phyloP scores from a whole-genome alignment of 2,113 vertebrate species.

The Hymenochirus boettgeri region DNA sequence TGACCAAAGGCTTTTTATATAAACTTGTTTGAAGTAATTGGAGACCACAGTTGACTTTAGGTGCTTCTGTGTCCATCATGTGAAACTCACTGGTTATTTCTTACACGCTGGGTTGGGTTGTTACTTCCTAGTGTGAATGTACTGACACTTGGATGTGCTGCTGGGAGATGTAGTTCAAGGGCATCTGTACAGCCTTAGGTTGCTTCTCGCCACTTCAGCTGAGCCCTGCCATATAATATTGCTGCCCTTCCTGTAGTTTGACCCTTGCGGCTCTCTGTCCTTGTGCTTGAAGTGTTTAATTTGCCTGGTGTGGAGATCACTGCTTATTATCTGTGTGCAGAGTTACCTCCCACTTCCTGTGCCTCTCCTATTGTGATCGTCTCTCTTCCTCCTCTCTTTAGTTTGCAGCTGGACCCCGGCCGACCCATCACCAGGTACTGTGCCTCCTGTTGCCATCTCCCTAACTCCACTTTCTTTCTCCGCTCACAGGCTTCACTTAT shows the following conservation, averaged over 20 bases:
- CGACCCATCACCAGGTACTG: slow-evolving; percentile 97
- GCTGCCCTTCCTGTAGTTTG: slow-evolving; percentile 9
- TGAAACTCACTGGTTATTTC: too few relatives aligned
- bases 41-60: too few relatives aligned
- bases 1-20: too few relatives aligned
- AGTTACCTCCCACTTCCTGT: slow-evolving; percentile 73
- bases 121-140: too few relatives aligned
- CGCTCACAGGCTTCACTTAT: background rate
- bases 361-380: slow-evolving; percentile 85
- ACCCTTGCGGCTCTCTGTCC: slow-evolving; percentile 44
- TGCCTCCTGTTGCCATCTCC: slow-evolving; percentile 38
- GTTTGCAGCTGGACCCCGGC: slow-evolving; percentile 97
- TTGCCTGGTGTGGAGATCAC: slow-evolving; percentile 19
- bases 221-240: background rate
- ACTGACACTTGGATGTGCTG: too few relatives aligned
- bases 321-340: slow-evolving; percentile 53
- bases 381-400: slow-evolving; percentile 76
- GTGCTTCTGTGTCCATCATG: too few relatives aligned
- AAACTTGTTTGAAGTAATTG: too few relatives aligned
- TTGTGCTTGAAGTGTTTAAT: slow-evolving; percentile 54
- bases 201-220: background rate
- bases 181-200: too few relatives aligned
- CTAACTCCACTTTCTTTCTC: slow-evolving; percentile 49
- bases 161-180: too few relatives aligned
- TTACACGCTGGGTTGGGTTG: too few relatives aligned